Percentiles rank a stretch among this genome's conserved stretches.
Evolutionary conservation across 2,888 invertebrate genomes (phyloP).

Genomic region (Drosophila austrosaltans): DNA sequence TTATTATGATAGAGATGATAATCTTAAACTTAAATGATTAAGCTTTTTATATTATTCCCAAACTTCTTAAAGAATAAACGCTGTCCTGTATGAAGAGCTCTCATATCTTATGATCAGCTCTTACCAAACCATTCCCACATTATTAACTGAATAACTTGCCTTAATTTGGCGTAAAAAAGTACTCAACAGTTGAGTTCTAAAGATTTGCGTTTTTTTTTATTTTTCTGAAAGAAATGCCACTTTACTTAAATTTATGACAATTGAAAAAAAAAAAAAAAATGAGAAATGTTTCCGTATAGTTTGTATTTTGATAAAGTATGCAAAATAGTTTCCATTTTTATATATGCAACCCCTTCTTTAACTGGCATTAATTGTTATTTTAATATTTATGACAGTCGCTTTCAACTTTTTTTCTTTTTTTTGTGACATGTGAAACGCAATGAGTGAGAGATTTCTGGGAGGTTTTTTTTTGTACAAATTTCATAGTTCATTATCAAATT

Average conservation of each 20-base stretch:
- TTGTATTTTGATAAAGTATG: constrained; percentile 48
- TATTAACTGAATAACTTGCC: background rate
- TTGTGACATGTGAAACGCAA: constrained; percentile 52
- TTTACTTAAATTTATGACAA: constrained; percentile 9
- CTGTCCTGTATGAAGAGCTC: background rate
- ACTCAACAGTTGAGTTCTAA: constrained; percentile 10
- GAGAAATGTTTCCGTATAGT: background rate
- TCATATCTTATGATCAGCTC: background rate
- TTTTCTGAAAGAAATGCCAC: background rate
- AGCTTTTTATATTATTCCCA: too few species aligned
- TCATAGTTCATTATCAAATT: constrained; percentile 81
- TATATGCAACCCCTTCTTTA: constrained; percentile 31
- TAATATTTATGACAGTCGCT: constrained; percentile 76
- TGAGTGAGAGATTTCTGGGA: constrained; percentile 42
- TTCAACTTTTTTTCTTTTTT: background rate
- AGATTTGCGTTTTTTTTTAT: background rate
- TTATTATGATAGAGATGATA: too few species aligned
- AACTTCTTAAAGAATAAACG: too few species aligned
- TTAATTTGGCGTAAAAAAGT: constrained; percentile 1
- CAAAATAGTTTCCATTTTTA: constrained; percentile 39
- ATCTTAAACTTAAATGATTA: too few species aligned
- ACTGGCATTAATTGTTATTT: constrained; percentile 75
- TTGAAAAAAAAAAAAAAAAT: constrained; percentile 14
- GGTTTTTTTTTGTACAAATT: constrained; percentile 46
- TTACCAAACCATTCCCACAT: background rate